These are phyloP conservation scores for Leptinotarsa lineolata DNA, from an alignment of 1,140 invertebrate genomes.

Conservation along the genomic window DNA sequence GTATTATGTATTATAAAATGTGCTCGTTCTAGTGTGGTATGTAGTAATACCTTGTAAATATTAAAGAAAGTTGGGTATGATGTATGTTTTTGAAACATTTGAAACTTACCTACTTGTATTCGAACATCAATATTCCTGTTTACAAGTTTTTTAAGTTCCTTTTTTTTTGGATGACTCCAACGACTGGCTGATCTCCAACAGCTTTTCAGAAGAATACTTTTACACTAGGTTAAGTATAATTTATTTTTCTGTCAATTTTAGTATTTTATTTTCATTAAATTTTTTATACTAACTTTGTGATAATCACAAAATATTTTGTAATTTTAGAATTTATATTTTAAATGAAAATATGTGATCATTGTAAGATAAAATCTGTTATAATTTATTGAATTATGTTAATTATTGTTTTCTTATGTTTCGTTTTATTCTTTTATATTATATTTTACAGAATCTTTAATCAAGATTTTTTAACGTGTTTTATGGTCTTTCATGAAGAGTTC, in stretches of 20 bases:
- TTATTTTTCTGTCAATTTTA: conserved; percentile 23
- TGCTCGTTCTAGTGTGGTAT: conserved; percentile 25
- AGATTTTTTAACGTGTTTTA: conserved; percentile 17
- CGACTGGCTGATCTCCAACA: conserved; percentile 9
- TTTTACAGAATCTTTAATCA: conserved; percentile 13
- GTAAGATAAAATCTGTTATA: conserved; percentile 33
- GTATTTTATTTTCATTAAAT: conserved; percentile 8
- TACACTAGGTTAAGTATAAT: conserved; percentile 23
- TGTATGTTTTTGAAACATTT: background rate
- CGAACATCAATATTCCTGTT: conserved; percentile 16
- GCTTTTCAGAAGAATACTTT: conserved; percentile 15
- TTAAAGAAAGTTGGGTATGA: background rate
- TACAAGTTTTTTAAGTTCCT: conserved; percentile 23
- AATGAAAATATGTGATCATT: conserved; percentile 27
- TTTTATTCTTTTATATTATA: conserved; percentile 13
- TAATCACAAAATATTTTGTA: conserved; percentile 23
- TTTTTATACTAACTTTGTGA: conserved; percentile 31
- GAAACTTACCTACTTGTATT: conserved; percentile 15
- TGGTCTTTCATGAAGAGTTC: conserved; percentile 13
- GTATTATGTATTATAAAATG: conserved; percentile 23
- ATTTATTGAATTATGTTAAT: conserved; percentile 26
- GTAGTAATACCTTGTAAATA: background rate
- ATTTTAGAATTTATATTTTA: conserved; percentile 20
- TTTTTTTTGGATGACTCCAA: conserved; percentile 14
- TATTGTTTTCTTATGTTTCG: conserved; percentile 20